These are phyloP conservation scores for Glyphotaelius pellucidus DNA, from an alignment of 2,888 invertebrate genomes.

Conservation along the genomic window DNA sequence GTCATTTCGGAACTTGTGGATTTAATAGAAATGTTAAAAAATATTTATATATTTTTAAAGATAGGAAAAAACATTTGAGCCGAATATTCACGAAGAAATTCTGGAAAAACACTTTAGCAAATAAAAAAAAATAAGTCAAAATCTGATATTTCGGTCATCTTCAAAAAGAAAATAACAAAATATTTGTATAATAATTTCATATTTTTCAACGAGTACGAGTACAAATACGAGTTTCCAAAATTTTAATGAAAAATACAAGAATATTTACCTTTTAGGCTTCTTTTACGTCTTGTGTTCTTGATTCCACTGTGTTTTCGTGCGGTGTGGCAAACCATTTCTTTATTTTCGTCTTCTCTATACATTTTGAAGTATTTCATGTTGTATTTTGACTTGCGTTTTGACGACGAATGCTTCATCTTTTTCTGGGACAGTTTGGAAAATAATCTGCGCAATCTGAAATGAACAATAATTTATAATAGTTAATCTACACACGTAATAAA, in stretches of 20 bases:
- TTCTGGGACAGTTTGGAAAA: background rate
- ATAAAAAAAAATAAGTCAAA: background rate
- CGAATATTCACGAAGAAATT: too few relatives aligned
- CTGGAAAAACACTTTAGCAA: too few relatives aligned
- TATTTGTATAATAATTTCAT: too few relatives aligned
- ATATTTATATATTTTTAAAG: background rate
- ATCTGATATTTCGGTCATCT: background rate
- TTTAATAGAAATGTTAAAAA: background rate
- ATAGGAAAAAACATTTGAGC: too few relatives aligned
- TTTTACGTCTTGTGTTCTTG: slow-evolving; percentile 47
- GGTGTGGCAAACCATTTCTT: slow-evolving; percentile 49
- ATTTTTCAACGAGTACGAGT: background rate
- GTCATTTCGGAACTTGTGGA: background rate
- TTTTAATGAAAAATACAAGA: background rate
- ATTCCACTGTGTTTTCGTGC: background rate
- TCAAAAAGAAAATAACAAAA: background rate
- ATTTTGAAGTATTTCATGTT: slow-evolving; percentile 54
- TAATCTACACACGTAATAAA: background rate
- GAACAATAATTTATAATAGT: background rate
- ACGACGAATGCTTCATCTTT: background rate
- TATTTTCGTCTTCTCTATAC: background rate
- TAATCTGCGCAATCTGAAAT: slow-evolving; percentile 45
- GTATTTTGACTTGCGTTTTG: slow-evolving; percentile 15
- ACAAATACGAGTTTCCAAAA: background rate
- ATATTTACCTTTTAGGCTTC: slow-evolving; percentile 57